Evolutionary conservation across 2,797 vertebrate species (phyloP).

Genomic region (Hypotaenidia okinawae): DNA sequence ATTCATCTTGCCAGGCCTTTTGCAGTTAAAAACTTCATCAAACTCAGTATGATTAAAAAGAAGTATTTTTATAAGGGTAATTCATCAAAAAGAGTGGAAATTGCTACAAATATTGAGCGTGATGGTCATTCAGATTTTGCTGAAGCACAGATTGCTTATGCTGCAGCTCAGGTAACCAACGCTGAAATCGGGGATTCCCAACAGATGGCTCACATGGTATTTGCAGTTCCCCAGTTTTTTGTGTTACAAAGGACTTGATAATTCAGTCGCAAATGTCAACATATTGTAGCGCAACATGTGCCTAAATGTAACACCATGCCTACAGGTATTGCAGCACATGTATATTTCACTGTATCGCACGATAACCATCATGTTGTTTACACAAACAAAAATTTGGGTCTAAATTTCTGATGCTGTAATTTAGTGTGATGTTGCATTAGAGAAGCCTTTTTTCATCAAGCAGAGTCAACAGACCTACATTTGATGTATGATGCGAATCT

Average conservation of each 20-base stretch:
- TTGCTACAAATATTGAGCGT: background rate
- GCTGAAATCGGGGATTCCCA: background rate
- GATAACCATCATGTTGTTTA: background rate
- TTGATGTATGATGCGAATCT: background rate
- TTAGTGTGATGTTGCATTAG: background rate
- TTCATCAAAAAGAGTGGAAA: slow-evolving; percentile 23
- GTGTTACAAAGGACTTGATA: background rate
- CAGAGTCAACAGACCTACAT: background rate
- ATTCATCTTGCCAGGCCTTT: slow-evolving; percentile 47
- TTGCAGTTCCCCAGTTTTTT: background rate
- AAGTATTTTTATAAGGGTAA: background rate
- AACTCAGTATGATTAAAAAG: background rate
- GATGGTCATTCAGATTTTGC: background rate
- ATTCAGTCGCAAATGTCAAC: background rate
- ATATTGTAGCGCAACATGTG: rapidly evolving
- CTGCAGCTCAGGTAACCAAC: background rate
- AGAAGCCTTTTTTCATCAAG: background rate
- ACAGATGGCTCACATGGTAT: background rate
- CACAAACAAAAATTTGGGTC: background rate
- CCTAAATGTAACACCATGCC: background rate
- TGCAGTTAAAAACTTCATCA: slow-evolving; percentile 35
- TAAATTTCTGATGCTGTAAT: background rate
- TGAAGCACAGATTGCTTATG: background rate
- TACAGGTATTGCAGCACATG: background rate
- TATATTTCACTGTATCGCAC: background rate